Conservation (phyloP, 2,888 invertebrate species). For the Blastobasis adustella region DNA sequence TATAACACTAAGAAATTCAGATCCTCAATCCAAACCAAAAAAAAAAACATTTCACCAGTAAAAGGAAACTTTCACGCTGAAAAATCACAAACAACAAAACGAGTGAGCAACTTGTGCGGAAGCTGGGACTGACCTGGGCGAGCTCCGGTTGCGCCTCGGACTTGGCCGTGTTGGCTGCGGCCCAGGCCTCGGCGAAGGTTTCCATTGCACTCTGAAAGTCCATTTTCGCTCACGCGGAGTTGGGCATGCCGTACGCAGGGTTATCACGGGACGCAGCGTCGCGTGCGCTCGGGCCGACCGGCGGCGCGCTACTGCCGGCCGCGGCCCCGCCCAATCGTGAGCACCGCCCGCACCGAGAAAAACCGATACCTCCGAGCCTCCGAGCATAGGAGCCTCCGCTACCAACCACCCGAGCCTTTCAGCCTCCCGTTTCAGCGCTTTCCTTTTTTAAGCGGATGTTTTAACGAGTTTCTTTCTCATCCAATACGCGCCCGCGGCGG, state of each 20-base stretch:
- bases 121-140: conserved; percentile 76
- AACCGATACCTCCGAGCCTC: conserved; percentile 49
- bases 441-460: conserved; percentile 74
- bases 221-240: conserved; percentile 79
- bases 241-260: conserved; percentile 67
- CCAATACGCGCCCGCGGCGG: conserved; percentile 68
- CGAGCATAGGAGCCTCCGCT: no score
- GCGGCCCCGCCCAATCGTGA: conserved; percentile 60
- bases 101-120: conserved; percentile 6
- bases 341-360: conserved; percentile 68
- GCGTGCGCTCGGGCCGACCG: conserved; percentile 74
- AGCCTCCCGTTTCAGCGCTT: conserved; percentile 68
- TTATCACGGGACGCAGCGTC: conserved; percentile 39
- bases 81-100: conserved; percentile 4
- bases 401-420: conserved; percentile 51
- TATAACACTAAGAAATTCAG: no score
- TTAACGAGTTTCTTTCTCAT: conserved; percentile 67
- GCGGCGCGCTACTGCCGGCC: conserved; percentile 75
- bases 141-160: conserved; percentile 74
- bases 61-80: neutral
- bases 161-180: conserved; percentile 86
- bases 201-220: conserved; percentile 99
- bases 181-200: conserved; percentile 98
- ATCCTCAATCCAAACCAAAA: neutral
- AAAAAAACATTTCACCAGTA: neutral